Evolutionary conservation across 2,888 invertebrate genomes (phyloP), one percentile per base, ranked within the genome.

Genomic region (Brachyptera risi): DNA sequence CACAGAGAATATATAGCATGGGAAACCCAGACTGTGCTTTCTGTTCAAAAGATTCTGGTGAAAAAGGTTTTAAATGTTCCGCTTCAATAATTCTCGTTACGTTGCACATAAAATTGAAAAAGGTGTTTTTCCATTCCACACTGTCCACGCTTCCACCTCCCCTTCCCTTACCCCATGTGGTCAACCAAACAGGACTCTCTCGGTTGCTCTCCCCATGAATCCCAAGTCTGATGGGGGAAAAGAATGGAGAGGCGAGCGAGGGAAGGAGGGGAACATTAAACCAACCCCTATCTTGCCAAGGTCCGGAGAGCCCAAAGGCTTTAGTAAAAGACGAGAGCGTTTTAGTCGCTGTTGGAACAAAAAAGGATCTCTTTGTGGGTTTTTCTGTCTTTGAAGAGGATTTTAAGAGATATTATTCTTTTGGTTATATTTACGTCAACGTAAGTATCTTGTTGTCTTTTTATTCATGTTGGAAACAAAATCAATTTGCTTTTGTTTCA

Each of bases 81-180:
- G 42, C 19, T 21, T 42, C 19, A 47, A 47, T 47, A 47, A 47
- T 47, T 47, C 47, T n/a, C 21, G 47, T 47, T 21, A 24, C 7
- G 47, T 24, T 47, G 5, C 24, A 24, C 47, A 47, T 24, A 24
- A 47, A 47, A 24, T 47, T 21, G 23, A 47, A 47, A 47, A 47
- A 24, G 42, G 42, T 42, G 47, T 47, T 47, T 47, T 21, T n/a
- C n/a, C n/a, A n/a, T n/a, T n/a, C n/a, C n/a, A n/a, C n/a, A n/a
- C n/a, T n/a, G n/a, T n/a, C n/a, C n/a, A n/a, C n/a, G n/a, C n/a
- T n/a, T n/a, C n/a, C n/a, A n/a, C n/a, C n/a, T n/a, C n/a, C n/a
- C n/a, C n/a, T n/a, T n/a, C n/a, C n/a, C n/a, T n/a, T n/a, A n/a
- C n/a, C n/a, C n/a, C n/a, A n/a, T n/a, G n/a, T n/a, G n/a, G n/a